These are phyloP conservation scores for Drosophila siamana DNA, from an alignment of 2,888 invertebrate genomes.

Conservation along the genomic window DNA sequence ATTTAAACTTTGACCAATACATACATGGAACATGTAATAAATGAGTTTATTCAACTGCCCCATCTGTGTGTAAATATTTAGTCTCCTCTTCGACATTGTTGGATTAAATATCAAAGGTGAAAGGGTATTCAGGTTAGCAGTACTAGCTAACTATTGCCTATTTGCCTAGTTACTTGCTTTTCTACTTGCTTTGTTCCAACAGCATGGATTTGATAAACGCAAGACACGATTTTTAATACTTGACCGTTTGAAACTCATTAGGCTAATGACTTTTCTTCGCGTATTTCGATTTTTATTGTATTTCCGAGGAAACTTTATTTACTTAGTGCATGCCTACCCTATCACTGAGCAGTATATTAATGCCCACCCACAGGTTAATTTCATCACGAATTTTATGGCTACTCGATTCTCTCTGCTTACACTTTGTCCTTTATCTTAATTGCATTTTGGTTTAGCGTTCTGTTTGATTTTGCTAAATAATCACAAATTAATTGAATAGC, in stretches of 20 bases:
- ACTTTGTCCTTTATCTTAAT: conserved; percentile 30
- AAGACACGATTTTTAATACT: background rate
- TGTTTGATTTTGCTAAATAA: conserved; percentile 55
- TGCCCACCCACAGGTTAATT: background rate
- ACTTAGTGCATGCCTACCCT: background rate
- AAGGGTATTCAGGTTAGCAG: too few species aligned
- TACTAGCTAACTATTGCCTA: too few species aligned
- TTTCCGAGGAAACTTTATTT: background rate
- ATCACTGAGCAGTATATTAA: background rate
- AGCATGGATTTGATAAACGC: too few species aligned
- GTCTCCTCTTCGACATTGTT: too few species aligned
- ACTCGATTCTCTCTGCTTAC: conserved; percentile 1
- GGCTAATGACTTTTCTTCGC: conserved; percentile 2
- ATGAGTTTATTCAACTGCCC: conserved; percentile 45
- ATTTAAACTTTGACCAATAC: conserved; percentile 19
- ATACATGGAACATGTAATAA: conserved; percentile 17
- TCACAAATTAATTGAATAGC: conserved; percentile 53
- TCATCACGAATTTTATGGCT: conserved; percentile 15
- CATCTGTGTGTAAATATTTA: background rate
- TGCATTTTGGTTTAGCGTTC: conserved; percentile 32
- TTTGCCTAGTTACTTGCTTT: too few species aligned
- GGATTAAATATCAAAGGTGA: too few species aligned
- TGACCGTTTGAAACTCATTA: background rate
- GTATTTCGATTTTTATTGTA: background rate
- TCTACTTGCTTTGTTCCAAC: too few species aligned